phyloP scores from a whole-genome alignment of 2,888 invertebrate species.

The Platycnemis pennipes region DNA sequence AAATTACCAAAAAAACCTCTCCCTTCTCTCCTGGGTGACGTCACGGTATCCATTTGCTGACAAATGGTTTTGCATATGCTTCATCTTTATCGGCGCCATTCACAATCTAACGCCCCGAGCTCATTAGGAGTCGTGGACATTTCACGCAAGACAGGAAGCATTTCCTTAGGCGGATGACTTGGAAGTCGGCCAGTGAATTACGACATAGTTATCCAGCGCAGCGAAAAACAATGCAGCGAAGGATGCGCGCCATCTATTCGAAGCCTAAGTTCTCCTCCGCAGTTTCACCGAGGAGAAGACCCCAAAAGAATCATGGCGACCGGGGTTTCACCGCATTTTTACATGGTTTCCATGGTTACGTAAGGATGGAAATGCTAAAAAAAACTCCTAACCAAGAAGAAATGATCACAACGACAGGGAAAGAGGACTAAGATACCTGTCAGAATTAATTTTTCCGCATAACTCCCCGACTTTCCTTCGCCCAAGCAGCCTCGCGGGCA shows the following conservation, averaged over 20 bases:
- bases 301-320: neutral
- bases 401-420: neutral
- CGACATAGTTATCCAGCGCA: neutral
- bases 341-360: neutral
- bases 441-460: neutral
- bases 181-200: neutral
- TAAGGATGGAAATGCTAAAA: neutral
- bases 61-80: neutral
- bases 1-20: conserved; percentile 4
- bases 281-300: neutral
- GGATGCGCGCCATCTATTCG: neutral
- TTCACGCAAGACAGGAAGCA: neutral
- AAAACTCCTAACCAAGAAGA: neutral
- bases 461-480: neutral
- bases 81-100: neutral
- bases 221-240: neutral
- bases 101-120: neutral
- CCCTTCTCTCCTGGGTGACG: neutral
- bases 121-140: neutral
- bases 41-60: neutral
- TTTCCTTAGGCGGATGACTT: neutral
- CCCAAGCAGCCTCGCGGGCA: neutral
- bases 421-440: neutral
- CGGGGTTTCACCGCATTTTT: neutral
- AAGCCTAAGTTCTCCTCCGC: neutral